Conservation (phyloP, 2,113 vertebrate genomes). For the Melanostigma gelatinosum region DNA sequence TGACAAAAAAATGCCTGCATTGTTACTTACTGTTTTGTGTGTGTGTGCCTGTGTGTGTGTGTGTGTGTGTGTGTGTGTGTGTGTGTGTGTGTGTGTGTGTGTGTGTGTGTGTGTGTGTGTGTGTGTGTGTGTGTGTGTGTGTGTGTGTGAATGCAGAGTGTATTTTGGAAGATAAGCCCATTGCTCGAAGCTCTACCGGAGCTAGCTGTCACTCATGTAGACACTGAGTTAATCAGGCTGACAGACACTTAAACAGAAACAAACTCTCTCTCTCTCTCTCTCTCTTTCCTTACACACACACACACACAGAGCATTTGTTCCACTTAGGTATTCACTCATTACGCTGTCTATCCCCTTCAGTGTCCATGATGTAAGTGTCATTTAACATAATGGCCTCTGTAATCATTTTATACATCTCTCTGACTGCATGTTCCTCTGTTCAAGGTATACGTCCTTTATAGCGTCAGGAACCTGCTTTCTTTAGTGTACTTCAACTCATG, state of each 20-base stretch:
- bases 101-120: conserved; percentile 6
- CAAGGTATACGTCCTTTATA: not conserved
- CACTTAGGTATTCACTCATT: conserved; percentile 57
- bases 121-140: conserved; percentile 8
- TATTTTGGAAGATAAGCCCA: conserved; percentile 47
- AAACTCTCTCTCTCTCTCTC: conserved; percentile 8
- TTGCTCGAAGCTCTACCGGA: conserved; percentile 74
- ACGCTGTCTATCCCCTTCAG: conserved; percentile 60
- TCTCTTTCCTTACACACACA: conserved; percentile 11
- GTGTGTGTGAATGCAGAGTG: conserved; percentile 5
- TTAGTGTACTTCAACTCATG: conserved; percentile 2
- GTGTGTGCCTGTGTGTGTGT: conserved; percentile 16
- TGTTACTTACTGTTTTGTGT: conserved; percentile 22
- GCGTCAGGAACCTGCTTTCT: conserved; percentile 4
- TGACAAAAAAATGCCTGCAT: conserved; percentile 34
- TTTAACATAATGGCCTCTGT: conserved; percentile 49
- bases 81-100: conserved; percentile 21
- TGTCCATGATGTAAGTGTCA: conserved; percentile 46
- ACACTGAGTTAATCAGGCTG: conserved; percentile 65
- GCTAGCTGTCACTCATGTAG: conserved; percentile 71
- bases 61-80: conserved; percentile 14
- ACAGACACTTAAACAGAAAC: conserved; percentile 35
- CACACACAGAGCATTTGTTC: conserved; percentile 42
- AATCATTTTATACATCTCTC: conserved; percentile 55
- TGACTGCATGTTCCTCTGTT: conserved; percentile 3